phyloP scores from a whole-genome alignment of 2,797 vertebrate species.

The Avahi laniger region DNA sequence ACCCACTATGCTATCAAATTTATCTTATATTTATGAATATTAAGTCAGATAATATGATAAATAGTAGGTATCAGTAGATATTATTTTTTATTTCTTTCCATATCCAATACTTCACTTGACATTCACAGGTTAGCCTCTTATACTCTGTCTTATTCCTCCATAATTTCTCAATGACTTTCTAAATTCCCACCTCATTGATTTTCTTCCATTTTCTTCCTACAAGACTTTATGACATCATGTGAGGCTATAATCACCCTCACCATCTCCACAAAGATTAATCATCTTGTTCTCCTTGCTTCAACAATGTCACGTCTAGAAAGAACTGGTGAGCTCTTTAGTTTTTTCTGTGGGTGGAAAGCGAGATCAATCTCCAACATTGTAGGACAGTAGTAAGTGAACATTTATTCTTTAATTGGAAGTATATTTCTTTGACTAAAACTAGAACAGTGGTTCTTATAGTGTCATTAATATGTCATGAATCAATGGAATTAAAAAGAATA shows the following conservation, averaged over 20 bases:
- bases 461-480: not conserved
- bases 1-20: not conserved
- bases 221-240: not conserved
- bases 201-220: not conserved
- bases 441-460: not conserved
- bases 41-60: not conserved
- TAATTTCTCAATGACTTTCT: not conserved
- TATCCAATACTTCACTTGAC: not conserved
- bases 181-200: not conserved
- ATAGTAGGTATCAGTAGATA: not conserved
- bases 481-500: not conserved
- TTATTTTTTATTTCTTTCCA: not conserved
- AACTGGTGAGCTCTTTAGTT: not conserved
- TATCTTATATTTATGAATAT: not conserved
- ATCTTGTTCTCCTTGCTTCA: not conserved
- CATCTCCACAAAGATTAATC: not conserved
- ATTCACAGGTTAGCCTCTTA: not conserved
- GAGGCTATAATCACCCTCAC: not conserved
- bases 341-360: not conserved
- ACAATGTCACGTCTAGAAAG: not conserved
- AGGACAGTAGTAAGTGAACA: not conserved
- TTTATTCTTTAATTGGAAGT: not conserved
- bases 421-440: not conserved
- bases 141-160: not conserved
- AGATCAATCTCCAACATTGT: not conserved